Base-by-base conservation (phyloP, 2,797 vertebrate genomes). In the Helarctos malayanus region DNA sequence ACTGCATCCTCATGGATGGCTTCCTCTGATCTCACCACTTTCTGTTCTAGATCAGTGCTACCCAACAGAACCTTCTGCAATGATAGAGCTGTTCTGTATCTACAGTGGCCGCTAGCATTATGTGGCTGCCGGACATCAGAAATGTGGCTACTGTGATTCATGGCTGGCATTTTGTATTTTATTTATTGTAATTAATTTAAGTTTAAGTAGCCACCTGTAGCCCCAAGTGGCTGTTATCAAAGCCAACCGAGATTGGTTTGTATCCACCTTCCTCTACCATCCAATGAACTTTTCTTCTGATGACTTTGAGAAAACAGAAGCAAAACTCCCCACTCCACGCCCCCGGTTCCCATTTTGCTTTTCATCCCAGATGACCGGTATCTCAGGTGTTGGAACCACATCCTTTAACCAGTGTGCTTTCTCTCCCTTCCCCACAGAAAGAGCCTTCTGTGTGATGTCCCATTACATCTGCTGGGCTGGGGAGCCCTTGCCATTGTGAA, bases 401-500 rank as follows among this genome's bases (percentile, higher is more conserved):
- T 32, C 7, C 45, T 47, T 59, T 45, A 7, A 93, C 57, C 41
- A 73, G 7, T 18, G 1, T 0, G 10, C 65, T 63, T 38, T 79
- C 76, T 69, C 59, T 69, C 10, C 52, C 47, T 80, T 63, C 59
- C 52, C 65, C 71, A 61, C n/a, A 52, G 4, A 52, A 94, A 83
- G 10, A 92, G 45, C 13, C 16, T 54, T 38, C 75, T 89, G 82
- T 73, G 59, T 27, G 63, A 76, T 68, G 19, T 25, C 19, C 41
- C 81, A 49, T 96, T 71, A 91, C 93, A 69, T 83, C 71, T 78
- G 57, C 32, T 81, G 16, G 85, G 56, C 85, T 85, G 91, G 73
- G 49, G 76, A 86, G 85, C 73, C 92, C 79, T 80, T 71, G 84
- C 95, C 91, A 71, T 65, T 63, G 83, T 38, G 78, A 90, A 95